Percentiles rank a stretch among this genome's conserved stretches.
These are phyloP conservation scores for Pseudobourletiella spinata DNA, from an alignment of 1,140 invertebrate species.

Conservation along the genomic window DNA sequence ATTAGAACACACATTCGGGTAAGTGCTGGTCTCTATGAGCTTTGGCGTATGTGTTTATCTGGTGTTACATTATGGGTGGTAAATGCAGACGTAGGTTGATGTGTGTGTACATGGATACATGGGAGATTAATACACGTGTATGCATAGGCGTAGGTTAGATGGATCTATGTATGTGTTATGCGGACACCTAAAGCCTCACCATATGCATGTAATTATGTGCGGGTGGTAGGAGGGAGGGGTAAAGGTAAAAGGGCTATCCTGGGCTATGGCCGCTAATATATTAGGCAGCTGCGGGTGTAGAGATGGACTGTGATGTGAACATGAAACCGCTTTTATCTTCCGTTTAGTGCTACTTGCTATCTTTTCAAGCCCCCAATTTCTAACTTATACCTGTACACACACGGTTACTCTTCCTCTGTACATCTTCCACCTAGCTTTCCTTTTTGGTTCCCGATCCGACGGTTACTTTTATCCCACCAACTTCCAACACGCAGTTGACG, in stretches of 20 bases:
- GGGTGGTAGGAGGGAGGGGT: slow-evolving; percentile 1
- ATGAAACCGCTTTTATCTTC: slow-evolving; percentile 34
- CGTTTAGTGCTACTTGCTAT: slow-evolving; percentile 18
- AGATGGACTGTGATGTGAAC: slow-evolving; percentile 25
- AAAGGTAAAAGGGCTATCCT: background rate
- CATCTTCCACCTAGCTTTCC: background rate
- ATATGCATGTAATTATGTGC: no score
- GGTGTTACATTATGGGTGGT: no score
- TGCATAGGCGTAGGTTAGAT: background rate
- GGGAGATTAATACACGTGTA: no score
- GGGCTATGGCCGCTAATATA: no score
- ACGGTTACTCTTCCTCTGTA: background rate
- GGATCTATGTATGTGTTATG: background rate
- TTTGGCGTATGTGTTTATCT: no score
- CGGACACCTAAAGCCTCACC: background rate
- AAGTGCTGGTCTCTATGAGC: no score
- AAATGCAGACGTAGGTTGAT: no score
- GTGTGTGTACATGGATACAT: no score
- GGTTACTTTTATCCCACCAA: background rate
- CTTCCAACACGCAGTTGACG: background rate
- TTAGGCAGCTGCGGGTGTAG: slow-evolving; percentile 8
- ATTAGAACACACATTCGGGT: no score
- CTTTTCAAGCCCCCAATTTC: background rate
- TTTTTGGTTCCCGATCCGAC: background rate
- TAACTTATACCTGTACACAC: background rate